Percentiles rank a stretch among this genome's conserved stretches.
These are phyloP conservation scores for Exephanes ischioxanthus DNA, from an alignment of 2,888 invertebrate genomes.

Conservation along the genomic window DNA sequence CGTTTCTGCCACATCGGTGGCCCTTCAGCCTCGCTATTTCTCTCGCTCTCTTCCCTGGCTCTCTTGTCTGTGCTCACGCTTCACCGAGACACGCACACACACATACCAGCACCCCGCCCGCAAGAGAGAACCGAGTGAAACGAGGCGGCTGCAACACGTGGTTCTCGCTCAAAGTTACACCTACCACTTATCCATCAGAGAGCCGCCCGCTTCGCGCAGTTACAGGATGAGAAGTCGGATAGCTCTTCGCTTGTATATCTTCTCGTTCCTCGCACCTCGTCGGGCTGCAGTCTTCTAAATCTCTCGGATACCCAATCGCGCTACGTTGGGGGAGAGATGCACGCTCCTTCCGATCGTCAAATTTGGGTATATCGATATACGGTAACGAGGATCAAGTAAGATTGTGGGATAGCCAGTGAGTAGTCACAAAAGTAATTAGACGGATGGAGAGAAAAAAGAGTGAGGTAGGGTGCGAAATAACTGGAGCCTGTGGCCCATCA, in stretches of 20 bases:
- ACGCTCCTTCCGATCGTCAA: no score
- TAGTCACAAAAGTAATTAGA: no score
- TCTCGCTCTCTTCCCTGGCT: slow-evolving; percentile 26
- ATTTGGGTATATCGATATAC: no score
- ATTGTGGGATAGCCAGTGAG: no score
- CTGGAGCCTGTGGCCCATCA: slow-evolving; percentile 28
- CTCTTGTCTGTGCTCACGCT: slow-evolving; percentile 47
- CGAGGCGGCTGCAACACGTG: slow-evolving; percentile 76
- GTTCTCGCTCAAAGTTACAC: slow-evolving; percentile 75
- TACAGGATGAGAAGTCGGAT: slow-evolving; percentile 44
- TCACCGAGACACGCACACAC: slow-evolving; percentile 23
- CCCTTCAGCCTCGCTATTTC: slow-evolving; percentile 24
- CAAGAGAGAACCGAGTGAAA: slow-evolving; percentile 65
- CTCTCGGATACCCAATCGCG: neutral
- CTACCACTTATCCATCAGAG: slow-evolving; percentile 64
- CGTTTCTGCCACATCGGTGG: slow-evolving; percentile 52
- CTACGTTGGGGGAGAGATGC: neutral
- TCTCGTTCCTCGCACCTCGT: neutral
- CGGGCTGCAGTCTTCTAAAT: neutral
- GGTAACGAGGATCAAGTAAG: no score
- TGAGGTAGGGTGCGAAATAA: slow-evolving; percentile 32
- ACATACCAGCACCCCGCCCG: neutral
- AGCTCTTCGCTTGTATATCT: slow-evolving; percentile 16
- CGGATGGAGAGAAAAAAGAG: neutral
- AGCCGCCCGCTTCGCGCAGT: slow-evolving; percentile 24